Base-by-base conservation (phyloP, 2,113 vertebrate genomes). In the Sula dactylatra region DNA sequence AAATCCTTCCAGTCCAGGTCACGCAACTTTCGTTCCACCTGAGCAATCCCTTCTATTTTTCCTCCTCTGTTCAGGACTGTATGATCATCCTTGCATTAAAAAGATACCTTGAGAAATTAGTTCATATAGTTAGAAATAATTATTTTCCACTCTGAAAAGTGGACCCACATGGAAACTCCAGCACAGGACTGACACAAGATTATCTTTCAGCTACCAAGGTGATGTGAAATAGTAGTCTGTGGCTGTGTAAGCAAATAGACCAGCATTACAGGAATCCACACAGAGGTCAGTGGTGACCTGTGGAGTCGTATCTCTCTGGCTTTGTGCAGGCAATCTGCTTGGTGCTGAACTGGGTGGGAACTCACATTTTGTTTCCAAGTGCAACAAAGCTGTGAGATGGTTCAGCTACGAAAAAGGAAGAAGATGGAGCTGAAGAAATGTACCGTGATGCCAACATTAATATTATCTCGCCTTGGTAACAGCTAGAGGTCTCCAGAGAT, bases 171-270 rank as follows among this genome's bases (percentile, higher is more conserved):
- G 16, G 47, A 72, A 83, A 65, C 22, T 82, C 56, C 44, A 55
- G 34, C 49, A 24, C 8, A 56, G 77, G 44, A 84, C 66, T 8
- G 16, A 52, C 2, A 6, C 6, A 50, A 86, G 78, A 71, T 80
- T 59, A 20, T 83, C 50, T 90, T 89, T 86, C 76, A 86, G 38
- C 64, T 83, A 27, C 76, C 2, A 16, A 74, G 73, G 16, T 66
- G 82, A 55, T 78, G 50, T 54, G 79, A 90, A 38, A 54, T 42
- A 50, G 87, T 50, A 81, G 55, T 50, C 45, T 80, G 79, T 90
- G 96, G 93, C 92, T 95, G 90, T 89, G 54, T 79, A 86, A 95
- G 90, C 76, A 93, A 81, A 54, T 6, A 74, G 50, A 83, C 10
- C 82, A 86, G 86, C 20, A 22, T 81, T 42, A 55, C 47, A 86